Evolutionary conservation across 2,113 vertebrate genomes (phyloP).

Genomic region (Theristicus caerulescens): DNA sequence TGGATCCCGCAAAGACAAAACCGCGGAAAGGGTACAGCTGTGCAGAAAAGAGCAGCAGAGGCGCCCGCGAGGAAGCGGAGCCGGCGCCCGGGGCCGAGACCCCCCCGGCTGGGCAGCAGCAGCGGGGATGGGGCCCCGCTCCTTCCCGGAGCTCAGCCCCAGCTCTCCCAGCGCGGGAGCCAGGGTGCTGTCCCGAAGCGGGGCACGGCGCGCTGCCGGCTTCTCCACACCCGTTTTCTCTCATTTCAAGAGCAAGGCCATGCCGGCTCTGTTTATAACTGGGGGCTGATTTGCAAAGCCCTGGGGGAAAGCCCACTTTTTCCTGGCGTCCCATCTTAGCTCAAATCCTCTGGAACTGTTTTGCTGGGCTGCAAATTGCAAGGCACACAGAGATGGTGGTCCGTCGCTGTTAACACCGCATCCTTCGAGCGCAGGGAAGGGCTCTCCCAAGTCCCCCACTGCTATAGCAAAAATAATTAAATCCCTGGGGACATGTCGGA

Average conservation of each 20-base stretch:
- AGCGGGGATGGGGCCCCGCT: neutral
- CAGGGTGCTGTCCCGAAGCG: neutral
- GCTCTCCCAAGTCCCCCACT: neutral
- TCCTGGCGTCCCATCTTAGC: neutral
- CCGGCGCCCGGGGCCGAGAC: accelerated
- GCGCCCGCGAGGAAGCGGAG: accelerated
- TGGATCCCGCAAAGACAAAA: neutral
- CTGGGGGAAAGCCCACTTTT: neutral
- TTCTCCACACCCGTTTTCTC: neutral
- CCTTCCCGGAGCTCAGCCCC: neutral
- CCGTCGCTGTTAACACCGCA: neutral
- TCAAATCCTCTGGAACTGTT: neutral
- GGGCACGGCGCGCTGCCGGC: neutral
- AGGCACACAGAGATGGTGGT: neutral
- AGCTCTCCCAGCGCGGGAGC: neutral
- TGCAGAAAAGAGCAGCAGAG: neutral
- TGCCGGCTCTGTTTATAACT: neutral
- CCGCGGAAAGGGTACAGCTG: neutral
- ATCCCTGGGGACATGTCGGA: neutral
- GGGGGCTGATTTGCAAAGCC: neutral
- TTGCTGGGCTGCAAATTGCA: neutral
- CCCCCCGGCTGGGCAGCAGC: neutral
- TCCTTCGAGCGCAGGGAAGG: neutral
- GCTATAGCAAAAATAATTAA: neutral
- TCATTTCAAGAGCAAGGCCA: neutral